Evolutionary conservation across 2,113 vertebrate genomes (phyloP).

Genomic region (Chionomys nivalis): DNA sequence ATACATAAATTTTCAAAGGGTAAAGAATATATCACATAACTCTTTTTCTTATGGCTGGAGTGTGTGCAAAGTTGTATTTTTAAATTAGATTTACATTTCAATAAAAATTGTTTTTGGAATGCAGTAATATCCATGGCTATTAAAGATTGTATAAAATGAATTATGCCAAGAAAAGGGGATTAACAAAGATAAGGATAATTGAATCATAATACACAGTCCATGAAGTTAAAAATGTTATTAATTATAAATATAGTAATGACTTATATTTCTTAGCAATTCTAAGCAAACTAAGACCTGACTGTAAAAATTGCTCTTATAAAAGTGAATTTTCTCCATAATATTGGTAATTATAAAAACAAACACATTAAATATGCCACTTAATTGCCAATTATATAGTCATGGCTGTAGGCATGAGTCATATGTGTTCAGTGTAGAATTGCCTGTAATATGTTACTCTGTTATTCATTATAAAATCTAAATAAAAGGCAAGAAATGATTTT

Average conservation of each 20-base stretch:
- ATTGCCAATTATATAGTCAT: neutral
- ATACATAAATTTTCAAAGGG: conserved; percentile 12
- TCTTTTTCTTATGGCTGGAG: conserved; percentile 36
- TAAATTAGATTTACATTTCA: conserved; percentile 66
- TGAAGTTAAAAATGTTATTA: conserved; percentile 74
- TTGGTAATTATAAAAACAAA: conserved; percentile 21
- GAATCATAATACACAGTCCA: conserved; percentile 63
- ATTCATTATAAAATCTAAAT: conserved; percentile 1
- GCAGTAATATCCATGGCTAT: conserved; percentile 66
- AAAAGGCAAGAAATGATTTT: neutral
- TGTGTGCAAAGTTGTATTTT: conserved; percentile 55
- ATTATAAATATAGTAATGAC: conserved; percentile 54
- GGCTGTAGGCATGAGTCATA: neutral
- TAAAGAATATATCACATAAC: conserved; percentile 18
- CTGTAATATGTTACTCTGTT: neutral
- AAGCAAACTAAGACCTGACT: neutral
- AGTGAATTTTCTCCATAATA: neutral
- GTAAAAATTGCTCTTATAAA: neutral
- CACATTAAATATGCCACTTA: neutral
- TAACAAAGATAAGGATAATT: conserved; percentile 79
- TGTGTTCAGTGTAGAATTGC: neutral
- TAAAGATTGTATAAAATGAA: conserved; percentile 81
- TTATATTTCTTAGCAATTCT: conserved; percentile 49
- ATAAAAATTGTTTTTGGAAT: conserved; percentile 62
- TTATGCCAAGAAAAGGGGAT: conserved; percentile 72